Evolutionary conservation across 2,888 invertebrate genomes (phyloP).

Genomic region (Mythimna vitellina): DNA sequence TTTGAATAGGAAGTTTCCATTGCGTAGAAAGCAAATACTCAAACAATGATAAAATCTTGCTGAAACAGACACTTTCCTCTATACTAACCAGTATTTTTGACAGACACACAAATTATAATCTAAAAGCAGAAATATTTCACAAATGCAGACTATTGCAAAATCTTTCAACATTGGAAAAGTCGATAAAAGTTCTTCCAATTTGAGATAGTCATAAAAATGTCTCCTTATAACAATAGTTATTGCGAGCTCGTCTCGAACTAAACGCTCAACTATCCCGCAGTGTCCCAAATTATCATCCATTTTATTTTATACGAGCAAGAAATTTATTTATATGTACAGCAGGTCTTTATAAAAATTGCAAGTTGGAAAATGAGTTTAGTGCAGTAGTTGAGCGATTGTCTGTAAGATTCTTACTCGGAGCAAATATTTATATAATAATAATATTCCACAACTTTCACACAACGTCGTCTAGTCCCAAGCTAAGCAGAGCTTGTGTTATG

Average conservation of each 20-base stretch:
- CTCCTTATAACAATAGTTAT: slow-evolving; percentile 57
- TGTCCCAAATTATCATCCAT: slow-evolving; percentile 44
- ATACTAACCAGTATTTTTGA: neutral
- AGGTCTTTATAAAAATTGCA: slow-evolving; percentile 16
- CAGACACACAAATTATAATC: neutral
- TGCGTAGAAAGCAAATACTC: neutral
- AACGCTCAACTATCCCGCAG: slow-evolving; percentile 15
- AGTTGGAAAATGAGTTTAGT: neutral
- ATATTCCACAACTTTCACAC: too few species aligned
- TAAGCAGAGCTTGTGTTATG: too few species aligned
- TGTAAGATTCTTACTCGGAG: too few species aligned
- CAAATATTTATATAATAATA: too few species aligned
- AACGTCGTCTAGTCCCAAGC: too few species aligned
- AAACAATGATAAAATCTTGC: neutral
- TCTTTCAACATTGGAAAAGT: slow-evolving; percentile 22
- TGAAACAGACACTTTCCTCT: neutral
- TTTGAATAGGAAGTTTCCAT: too few species aligned
- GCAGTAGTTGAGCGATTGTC: too few species aligned
- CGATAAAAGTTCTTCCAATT: slow-evolving; percentile 52
- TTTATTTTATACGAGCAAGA: slow-evolving; percentile 35
- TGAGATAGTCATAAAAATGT: slow-evolving; percentile 59
- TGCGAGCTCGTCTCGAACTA: slow-evolving; percentile 41
- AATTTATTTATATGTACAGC: neutral
- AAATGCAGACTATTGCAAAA: slow-evolving; percentile 15
- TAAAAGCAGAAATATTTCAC: slow-evolving; percentile 3